These are phyloP conservation scores for Bibio marci DNA, from an alignment of 2,888 invertebrate genomes.

Conservation along the genomic window DNA sequence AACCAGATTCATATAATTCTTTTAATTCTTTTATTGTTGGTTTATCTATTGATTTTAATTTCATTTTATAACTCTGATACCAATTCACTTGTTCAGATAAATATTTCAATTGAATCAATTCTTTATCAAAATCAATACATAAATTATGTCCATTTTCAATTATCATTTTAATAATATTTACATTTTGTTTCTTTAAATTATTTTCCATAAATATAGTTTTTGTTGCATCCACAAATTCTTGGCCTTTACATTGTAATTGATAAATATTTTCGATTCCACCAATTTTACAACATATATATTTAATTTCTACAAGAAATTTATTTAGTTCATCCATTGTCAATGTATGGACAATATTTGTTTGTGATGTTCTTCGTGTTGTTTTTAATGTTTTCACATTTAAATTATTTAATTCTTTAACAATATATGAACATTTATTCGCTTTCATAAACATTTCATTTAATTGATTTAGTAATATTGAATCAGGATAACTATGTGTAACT, in stretches of 20 bases:
- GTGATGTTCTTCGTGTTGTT: constrained; percentile 64
- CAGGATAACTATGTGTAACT: too few species aligned
- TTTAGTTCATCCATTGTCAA: constrained; percentile 76
- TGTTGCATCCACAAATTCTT: constrained; percentile 52
- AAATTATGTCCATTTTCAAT: too few species aligned
- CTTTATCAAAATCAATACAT: too few species aligned
- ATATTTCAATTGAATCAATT: too few species aligned
- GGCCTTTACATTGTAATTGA: constrained; percentile 55
- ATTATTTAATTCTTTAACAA: constrained; percentile 74
- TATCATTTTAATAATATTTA: too few species aligned
- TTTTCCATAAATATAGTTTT: too few species aligned
- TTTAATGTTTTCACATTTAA: constrained; percentile 74
- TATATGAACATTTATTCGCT: constrained; percentile 81
- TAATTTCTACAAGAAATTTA: constrained; percentile 75
- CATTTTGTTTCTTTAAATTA: too few species aligned
- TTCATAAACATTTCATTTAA: constrained; percentile 69
- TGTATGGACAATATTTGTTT: constrained; percentile 47
- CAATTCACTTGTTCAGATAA: too few species aligned
- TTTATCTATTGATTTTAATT: constrained; percentile 33
- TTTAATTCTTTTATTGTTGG: constrained; percentile 41
- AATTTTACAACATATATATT: constrained; percentile 69
- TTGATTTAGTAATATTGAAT: constrained; percentile 27
- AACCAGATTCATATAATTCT: constrained; percentile 60
- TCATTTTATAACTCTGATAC: constrained; percentile 17
- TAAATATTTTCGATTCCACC: constrained; percentile 66